Percentiles rank a stretch among this genome's conserved stretches.
These are phyloP conservation scores for Lepas anatifera DNA, from an alignment of 2,888 invertebrate species.

Conservation along the genomic window DNA sequence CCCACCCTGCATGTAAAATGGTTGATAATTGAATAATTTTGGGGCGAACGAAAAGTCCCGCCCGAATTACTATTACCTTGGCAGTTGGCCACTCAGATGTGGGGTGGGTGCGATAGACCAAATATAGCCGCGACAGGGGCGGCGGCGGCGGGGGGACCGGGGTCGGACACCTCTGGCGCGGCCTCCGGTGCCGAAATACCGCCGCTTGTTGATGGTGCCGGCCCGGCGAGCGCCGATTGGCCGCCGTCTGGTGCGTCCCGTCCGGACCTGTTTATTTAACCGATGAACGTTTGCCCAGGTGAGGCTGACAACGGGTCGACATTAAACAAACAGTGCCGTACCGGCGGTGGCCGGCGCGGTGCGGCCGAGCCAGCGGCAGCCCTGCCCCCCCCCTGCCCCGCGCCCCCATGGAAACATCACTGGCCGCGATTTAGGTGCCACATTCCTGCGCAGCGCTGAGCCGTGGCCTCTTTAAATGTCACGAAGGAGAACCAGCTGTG, in stretches of 20 bases:
- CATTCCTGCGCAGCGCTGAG: neutral
- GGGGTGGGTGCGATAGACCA: no score
- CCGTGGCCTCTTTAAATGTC: no score
- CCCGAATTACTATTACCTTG: no score
- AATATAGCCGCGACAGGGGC: no score
- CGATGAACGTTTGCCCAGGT: conserved; percentile 12
- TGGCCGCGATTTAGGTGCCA: neutral
- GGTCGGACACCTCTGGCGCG: no score
- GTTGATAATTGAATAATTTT: no score
- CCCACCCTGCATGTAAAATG: no score
- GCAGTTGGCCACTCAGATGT: no score
- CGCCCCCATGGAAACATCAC: neutral
- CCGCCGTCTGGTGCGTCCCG: neutral
- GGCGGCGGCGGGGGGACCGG: no score
- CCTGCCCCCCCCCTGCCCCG: neutral
- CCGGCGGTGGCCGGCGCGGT: neutral
- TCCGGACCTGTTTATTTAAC: neutral
- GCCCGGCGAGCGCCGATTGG: neutral
- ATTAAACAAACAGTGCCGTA: neutral
- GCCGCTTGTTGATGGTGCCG: neutral
- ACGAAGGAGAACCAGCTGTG: no score
- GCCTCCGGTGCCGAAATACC: no score
- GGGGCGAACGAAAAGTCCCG: no score
- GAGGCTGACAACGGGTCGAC: neutral
- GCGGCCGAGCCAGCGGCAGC: neutral